These are phyloP conservation scores for Tenualosa ilisha DNA, from an alignment of 2,797 vertebrate species.

Conservation along the genomic window DNA sequence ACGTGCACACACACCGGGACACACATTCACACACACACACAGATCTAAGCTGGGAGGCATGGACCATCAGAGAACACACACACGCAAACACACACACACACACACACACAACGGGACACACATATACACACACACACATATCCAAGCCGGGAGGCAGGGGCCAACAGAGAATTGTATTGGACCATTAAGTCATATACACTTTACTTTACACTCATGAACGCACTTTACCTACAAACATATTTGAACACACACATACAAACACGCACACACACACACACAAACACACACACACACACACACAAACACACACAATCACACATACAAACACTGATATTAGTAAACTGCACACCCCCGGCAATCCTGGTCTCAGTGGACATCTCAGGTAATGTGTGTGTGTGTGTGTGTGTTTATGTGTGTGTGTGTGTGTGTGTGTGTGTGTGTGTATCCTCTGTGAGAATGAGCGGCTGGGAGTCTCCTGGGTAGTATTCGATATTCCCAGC, in stretches of 20 bases:
- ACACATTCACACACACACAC: not conserved
- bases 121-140: not conserved
- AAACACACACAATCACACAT: not conserved
- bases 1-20: not conserved
- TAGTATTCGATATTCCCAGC: slow-evolving; percentile 8
- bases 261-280: not conserved
- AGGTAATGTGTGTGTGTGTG: slow-evolving; percentile 12
- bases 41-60: not conserved
- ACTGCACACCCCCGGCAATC: not conserved
- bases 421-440: not conserved
- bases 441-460: not conserved
- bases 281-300: not conserved
- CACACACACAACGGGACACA: not conserved
- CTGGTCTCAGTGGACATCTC: not conserved
- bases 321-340: not conserved
- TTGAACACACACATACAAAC: not conserved
- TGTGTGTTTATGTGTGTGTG: not conserved
- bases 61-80: not conserved
- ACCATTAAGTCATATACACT: no score
- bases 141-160: no score
- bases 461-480: not conserved
- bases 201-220: no score
- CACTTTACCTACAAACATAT: not conserved
- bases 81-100: not conserved
- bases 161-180: no score